Conservation (phyloP, 2,113 vertebrate species). For the Forbesichthys agassizii region DNA sequence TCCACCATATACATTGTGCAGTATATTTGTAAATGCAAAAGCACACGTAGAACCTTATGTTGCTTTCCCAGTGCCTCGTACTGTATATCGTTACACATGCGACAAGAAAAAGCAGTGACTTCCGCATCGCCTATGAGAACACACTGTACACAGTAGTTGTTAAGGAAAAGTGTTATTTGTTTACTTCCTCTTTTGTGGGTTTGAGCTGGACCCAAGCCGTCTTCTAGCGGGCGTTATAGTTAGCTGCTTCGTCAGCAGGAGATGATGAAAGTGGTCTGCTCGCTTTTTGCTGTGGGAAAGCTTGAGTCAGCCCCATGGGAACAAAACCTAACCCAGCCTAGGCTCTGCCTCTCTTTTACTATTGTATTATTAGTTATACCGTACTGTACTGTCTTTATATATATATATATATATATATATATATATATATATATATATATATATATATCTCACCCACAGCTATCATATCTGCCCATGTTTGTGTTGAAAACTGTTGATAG, state of each 20-base stretch:
- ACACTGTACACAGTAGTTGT: constrained; percentile 11
- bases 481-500: constrained; percentile 34
- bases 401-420: neutral
- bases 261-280: constrained; percentile 23
- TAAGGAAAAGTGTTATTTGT: constrained; percentile 1
- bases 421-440: neutral
- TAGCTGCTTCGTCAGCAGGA: constrained; percentile 26
- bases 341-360: constrained; percentile 20
- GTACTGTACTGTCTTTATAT: constrained; percentile 5
- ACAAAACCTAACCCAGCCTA: constrained; percentile 34
- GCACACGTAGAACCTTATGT: neutral
- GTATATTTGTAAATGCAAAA: neutral
- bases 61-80: neutral
- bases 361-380: neutral
- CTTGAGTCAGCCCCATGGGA: constrained; percentile 60
- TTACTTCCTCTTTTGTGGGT: neutral
- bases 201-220: constrained; percentile 2
- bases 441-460: constrained; percentile 11
- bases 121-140: neutral
- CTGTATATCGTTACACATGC: neutral
- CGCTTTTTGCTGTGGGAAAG: constrained; percentile 47
- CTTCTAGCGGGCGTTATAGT: constrained; percentile 40
- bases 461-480: constrained; percentile 25
- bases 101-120: too few species aligned
- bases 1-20: neutral